A percentile compares a stretch with the other conserved stretches of the same genome.
Conservation (phyloP, 2,888 invertebrate species). For the Amblyjoppa fuscipennis region DNA sequence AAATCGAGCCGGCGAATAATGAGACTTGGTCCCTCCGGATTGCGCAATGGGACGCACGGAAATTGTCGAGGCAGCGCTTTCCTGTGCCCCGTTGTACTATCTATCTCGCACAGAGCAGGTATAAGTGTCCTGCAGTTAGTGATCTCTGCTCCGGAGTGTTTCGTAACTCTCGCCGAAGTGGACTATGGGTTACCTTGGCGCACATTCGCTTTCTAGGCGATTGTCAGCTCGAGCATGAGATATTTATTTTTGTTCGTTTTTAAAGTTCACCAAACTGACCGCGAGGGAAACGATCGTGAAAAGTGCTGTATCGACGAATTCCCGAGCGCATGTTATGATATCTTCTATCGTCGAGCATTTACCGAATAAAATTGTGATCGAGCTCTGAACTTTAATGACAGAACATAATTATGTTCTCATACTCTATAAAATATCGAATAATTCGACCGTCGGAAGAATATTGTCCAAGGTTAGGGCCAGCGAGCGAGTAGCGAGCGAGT, state of each 20-base stretch:
- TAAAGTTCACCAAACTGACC: neutral
- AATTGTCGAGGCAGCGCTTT: constrained; percentile 52
- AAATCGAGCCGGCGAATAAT: constrained; percentile 18
- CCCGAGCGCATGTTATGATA: neutral
- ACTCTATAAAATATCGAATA: constrained; percentile 57
- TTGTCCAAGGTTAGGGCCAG: constrained; percentile 81
- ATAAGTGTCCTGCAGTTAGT: neutral
- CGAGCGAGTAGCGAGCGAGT: constrained; percentile 42
- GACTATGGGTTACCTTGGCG: constrained; percentile 44
- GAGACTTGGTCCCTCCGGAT: constrained; percentile 23
- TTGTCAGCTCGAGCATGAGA: neutral
- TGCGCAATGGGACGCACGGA: constrained; percentile 57
- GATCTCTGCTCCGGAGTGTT: constrained; percentile 35
- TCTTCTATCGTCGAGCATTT: neutral
- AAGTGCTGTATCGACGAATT: neutral
- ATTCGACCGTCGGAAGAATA: constrained; percentile 75
- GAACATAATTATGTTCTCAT: too few relatives aligned
- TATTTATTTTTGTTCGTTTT: neutral
- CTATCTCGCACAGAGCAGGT: constrained; percentile 7
- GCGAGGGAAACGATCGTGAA: neutral
- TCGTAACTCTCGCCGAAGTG: constrained; percentile 52
- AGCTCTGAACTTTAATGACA: neutral
- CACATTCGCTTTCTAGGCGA: neutral
- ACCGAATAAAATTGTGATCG: neutral
- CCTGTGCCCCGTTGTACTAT: constrained; percentile 42